Evolutionary conservation across 2,888 invertebrate genomes (phyloP).

Genomic region (Nomada ferruginata): DNA sequence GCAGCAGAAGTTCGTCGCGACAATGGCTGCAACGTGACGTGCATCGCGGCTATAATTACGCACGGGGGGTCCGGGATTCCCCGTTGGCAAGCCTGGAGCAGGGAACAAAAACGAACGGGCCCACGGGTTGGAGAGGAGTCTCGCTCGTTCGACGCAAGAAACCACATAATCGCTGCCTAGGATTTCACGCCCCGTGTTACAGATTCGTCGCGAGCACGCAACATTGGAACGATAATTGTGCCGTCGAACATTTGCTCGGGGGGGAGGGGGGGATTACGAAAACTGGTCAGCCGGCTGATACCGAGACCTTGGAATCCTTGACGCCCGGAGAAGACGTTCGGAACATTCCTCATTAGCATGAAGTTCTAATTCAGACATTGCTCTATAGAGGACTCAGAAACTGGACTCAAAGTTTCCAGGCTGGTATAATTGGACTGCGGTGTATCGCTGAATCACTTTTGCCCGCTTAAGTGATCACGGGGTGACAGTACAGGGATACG

Average conservation of each 20-base stretch:
- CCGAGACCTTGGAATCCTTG: background rate
- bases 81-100: slow-evolving; percentile 3
- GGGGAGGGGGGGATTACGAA: background rate
- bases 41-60: slow-evolving; percentile 29
- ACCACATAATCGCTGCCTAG: slow-evolving; percentile 14
- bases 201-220: slow-evolving; percentile 11
- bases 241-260: background rate
- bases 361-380: slow-evolving; percentile 11
- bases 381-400: background rate
- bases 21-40: background rate
- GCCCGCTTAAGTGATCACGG: background rate
- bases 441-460: background rate
- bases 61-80: background rate
- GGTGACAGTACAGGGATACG: too few species aligned
- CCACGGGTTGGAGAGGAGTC: background rate
- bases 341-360: background rate
- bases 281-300: slow-evolving; percentile 1
- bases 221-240: slow-evolving; percentile 33
- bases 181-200: background rate
- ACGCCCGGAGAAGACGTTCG: background rate
- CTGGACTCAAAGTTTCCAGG: background rate
- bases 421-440: background rate
- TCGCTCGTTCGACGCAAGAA: slow-evolving; percentile 14
- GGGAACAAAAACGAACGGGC: slow-evolving; percentile 10
- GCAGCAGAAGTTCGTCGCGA: background rate